Base-by-base conservation (phyloP, 2,888 invertebrate genomes). In the Cephus nigrinus region DNA sequence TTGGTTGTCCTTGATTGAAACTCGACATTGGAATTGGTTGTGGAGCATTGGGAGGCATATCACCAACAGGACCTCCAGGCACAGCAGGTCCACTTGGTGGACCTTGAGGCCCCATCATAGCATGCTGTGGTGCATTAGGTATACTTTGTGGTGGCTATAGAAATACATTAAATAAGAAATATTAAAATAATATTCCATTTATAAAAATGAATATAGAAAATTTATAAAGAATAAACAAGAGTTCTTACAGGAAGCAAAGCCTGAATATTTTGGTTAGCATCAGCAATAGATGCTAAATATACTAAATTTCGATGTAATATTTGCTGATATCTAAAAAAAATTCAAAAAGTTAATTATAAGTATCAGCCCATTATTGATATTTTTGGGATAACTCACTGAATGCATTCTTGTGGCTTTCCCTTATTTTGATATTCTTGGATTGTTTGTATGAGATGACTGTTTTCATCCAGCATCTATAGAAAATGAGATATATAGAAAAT, bases 341-440 rank as follows among this genome's bases (percentile, higher is more conserved):
- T 23, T 55, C 9, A 23, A 55, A 55, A 23, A 55, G 23, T 55
- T 55, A 23, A 55, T 55, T 55, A 55, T 23, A 55, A 55, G 5
- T 55, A 55, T 23, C 55, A 55, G 55, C 2, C 9, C 23, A 55
- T 55, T 55, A 23, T 55, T 55, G 23, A 55, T 55, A 55, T 55
- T 23, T 23, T 23, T 23, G 55, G 55, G 55, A 74, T 76, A 77
- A 93, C 94, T 93, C 90, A 98, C 93, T 97, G 97, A 91, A 97
- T 94, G 89, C 97, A 97, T 93, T 99, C 98, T 92, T 97, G 95
- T 32, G 96, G 93, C 92, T 98, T 98, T 80, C 98, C 99, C 93
- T 98, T 98, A 83, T 95, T 96, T 92, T 99, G 99, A 92, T 96
- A 98, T 86, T 99, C 99, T 92, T 98, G 97, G 89, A 99, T 98